Percentiles rank a stretch among this genome's conserved stretches.
Evolutionary conservation across 2,113 vertebrate genomes (phyloP).

Genomic region (Candoia aspera): DNA sequence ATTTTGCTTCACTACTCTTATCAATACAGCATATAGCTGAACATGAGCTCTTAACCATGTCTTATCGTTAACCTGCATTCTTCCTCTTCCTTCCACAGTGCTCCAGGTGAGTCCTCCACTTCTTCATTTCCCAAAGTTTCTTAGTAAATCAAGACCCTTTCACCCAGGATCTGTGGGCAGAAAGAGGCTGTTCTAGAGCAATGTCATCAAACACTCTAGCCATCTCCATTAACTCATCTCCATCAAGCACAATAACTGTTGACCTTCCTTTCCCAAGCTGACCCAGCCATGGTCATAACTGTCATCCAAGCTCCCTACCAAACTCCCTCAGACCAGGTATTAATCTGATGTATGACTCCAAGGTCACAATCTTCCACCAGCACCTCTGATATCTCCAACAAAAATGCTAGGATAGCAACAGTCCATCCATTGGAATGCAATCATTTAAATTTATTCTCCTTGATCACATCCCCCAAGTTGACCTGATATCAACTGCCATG

Average conservation of each 20-base stretch:
- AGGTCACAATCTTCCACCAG: neutral
- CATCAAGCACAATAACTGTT: neutral
- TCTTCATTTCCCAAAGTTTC: neutral
- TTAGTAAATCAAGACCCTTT: neutral
- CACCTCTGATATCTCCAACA: neutral
- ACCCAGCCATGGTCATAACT: neutral
- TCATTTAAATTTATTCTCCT: neutral
- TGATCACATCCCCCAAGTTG: neutral
- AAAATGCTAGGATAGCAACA: neutral
- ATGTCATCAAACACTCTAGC: neutral
- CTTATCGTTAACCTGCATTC: neutral
- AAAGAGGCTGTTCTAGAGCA: neutral
- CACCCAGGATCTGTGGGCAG: neutral
- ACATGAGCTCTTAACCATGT: neutral
- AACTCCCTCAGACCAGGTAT: neutral
- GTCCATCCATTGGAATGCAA: neutral
- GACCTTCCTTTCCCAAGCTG: neutral
- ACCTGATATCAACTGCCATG: neutral
- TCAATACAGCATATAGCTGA: neutral
- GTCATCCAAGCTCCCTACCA: neutral
- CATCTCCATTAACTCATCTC: neutral
- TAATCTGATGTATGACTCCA: neutral
- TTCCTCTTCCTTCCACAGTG: neutral
- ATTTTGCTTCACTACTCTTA: neutral
- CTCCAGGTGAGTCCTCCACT: neutral